These are phyloP conservation scores for Lasioglossum lativentre DNA, from an alignment of 2,888 invertebrate genomes.

Conservation along the genomic window DNA sequence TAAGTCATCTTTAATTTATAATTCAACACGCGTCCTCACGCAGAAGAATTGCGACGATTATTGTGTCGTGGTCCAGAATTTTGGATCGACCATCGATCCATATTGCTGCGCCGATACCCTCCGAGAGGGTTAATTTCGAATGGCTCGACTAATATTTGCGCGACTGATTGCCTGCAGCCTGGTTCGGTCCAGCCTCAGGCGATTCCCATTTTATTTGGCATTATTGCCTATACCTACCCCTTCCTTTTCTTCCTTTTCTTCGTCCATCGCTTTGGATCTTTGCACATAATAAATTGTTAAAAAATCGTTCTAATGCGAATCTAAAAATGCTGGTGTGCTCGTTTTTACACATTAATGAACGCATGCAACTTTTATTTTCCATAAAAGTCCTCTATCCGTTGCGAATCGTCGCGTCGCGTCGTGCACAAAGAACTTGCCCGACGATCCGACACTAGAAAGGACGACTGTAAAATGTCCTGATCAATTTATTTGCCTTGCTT, in stretches of 20 bases:
- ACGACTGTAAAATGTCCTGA: background rate
- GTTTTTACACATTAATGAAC: background rate
- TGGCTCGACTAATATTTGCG: slow-evolving; percentile 4
- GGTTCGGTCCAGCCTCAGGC: background rate
- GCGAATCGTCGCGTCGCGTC: background rate
- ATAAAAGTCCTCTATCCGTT: background rate
- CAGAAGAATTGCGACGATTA: background rate
- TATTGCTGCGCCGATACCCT: background rate
- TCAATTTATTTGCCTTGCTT: background rate
- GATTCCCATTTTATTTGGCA: background rate
- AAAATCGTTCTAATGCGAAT: background rate
- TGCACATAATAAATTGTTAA: background rate
- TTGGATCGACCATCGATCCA: background rate
- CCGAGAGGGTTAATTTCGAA: background rate
- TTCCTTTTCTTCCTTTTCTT: background rate
- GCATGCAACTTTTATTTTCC: background rate
- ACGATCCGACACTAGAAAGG: background rate
- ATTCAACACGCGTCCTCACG: background rate
- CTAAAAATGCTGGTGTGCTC: too few species aligned
- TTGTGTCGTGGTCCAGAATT: background rate
- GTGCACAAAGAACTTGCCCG: background rate
- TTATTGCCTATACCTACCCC: background rate
- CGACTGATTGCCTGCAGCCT: background rate
- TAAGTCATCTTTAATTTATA: too few species aligned
- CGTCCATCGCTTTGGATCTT: background rate